Evolutionary conservation across 1,140 invertebrate species (phyloP).

Genomic region (Amphibalanus amphitrite): DNA sequence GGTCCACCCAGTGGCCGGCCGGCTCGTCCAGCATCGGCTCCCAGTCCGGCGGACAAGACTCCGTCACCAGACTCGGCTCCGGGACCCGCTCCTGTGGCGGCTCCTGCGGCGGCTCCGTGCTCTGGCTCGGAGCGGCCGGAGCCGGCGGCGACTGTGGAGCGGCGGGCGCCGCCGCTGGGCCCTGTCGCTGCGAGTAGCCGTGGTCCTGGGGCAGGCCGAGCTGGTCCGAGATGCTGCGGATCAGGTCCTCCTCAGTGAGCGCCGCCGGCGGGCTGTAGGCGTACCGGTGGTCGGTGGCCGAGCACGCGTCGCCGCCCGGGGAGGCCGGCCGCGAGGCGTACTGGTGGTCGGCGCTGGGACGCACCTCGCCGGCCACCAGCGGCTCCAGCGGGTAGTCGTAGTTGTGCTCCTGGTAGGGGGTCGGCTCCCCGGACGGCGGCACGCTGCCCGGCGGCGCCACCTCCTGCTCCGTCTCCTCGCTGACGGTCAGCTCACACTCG

Average conservation of each 20-base stretch:
- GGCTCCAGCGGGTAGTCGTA: slow-evolving; percentile 1
- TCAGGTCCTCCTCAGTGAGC: neutral
- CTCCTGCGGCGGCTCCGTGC: neutral
- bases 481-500: neutral
- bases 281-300: neutral
- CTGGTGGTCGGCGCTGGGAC: neutral
- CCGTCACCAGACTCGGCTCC: neutral
- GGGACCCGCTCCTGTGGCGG: neutral
- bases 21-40: neutral
- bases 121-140: neutral
- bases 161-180: too few relatives aligned
- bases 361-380: neutral
- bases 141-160: too few relatives aligned
- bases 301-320: neutral
- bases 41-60: neutral
- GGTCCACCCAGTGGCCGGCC: neutral
- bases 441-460: too few relatives aligned
- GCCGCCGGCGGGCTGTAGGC: neutral
- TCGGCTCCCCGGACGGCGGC: neutral
- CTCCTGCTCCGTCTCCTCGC: neutral
- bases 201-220: neutral
- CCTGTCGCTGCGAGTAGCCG: neutral
- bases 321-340: neutral
- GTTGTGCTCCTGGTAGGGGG: neutral
- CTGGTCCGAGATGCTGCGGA: neutral